Evolutionary conservation across 1,140 invertebrate species (phyloP).

Genomic region (Zelostemma sp.): DNA sequence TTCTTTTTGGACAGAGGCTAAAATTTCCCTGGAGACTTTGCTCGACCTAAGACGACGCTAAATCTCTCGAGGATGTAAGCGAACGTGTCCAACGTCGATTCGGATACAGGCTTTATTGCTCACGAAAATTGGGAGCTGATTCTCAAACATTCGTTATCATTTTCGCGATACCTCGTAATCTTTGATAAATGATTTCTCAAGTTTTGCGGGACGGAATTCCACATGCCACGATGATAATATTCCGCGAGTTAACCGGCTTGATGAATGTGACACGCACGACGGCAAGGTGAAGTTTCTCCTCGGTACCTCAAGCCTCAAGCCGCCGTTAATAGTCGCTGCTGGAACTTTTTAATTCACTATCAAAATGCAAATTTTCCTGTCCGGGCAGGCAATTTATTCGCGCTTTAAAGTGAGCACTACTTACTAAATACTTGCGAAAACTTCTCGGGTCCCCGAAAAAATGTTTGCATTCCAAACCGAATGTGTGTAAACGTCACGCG

Average conservation of each 20-base stretch:
- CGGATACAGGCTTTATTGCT: not conserved
- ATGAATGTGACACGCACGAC: slow-evolving; percentile 34
- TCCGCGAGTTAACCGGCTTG: slow-evolving; percentile 15
- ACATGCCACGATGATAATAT: slow-evolving; percentile 22
- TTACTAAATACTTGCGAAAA: slow-evolving; percentile 27
- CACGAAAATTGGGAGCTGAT: not conserved
- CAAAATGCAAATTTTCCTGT: slow-evolving; percentile 63
- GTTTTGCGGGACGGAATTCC: not conserved
- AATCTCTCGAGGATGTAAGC: slow-evolving; percentile 2
- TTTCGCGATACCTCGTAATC: no score
- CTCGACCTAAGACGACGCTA: not conserved
- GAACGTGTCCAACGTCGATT: not conserved
- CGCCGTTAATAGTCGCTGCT: slow-evolving; percentile 45
- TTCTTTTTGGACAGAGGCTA: slow-evolving; percentile 1
- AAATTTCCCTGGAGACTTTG: slow-evolving; percentile 11
- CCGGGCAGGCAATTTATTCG: slow-evolving; percentile 56
- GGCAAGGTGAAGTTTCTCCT: slow-evolving; percentile 24
- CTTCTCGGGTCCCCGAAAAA: no score
- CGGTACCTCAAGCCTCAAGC: slow-evolving; percentile 25
- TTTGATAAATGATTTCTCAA: not conserved
- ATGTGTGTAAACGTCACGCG: not conserved
- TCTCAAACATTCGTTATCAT: no score
- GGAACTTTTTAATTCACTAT: slow-evolving; percentile 64
- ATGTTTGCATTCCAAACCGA: no score
- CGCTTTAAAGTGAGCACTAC: slow-evolving; percentile 52